phyloP scores from a whole-genome alignment of 2,888 invertebrate species.

The Phyllotreta cruciferae region DNA sequence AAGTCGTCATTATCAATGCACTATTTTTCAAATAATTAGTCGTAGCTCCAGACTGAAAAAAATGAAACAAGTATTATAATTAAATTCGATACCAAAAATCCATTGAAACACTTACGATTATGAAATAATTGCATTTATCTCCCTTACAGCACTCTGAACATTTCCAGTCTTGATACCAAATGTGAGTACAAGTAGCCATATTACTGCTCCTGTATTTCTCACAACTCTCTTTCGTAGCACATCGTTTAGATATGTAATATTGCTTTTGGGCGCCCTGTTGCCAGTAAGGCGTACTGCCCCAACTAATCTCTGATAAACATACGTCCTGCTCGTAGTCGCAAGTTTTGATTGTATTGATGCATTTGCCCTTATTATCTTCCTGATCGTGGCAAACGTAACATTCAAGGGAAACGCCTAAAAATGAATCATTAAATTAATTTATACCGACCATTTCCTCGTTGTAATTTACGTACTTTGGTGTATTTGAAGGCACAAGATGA shows the following conservation, averaged over 20 bases:
- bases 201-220: conserved; percentile 72
- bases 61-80: background rate
- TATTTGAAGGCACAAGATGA: conserved; percentile 9
- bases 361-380: conserved; percentile 91
- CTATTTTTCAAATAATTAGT: background rate
- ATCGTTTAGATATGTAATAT: conserved; percentile 90
- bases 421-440: conserved; percentile 20
- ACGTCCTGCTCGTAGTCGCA: conserved; percentile 88
- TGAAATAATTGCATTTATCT: conserved; percentile 93
- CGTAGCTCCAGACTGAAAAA: conserved; percentile 27
- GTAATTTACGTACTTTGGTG: conserved; percentile 7
- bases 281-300: conserved; percentile 98
- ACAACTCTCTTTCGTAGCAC: conserved; percentile 83
- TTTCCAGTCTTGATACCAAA: conserved; percentile 97
- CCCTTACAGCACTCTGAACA: conserved; percentile 96
- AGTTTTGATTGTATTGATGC: conserved; percentile 87
- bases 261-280: conserved; percentile 91
- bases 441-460: background rate
- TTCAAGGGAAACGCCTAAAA: conserved; percentile 74
- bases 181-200: conserved; percentile 84
- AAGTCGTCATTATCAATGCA: background rate
- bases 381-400: conserved; percentile 96
- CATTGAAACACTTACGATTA: conserved; percentile 77
- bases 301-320: conserved; percentile 87
- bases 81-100: background rate